Evolutionary conservation across 2,888 invertebrate species (phyloP).

Genomic region (Rhogogaster chlorosoma): DNA sequence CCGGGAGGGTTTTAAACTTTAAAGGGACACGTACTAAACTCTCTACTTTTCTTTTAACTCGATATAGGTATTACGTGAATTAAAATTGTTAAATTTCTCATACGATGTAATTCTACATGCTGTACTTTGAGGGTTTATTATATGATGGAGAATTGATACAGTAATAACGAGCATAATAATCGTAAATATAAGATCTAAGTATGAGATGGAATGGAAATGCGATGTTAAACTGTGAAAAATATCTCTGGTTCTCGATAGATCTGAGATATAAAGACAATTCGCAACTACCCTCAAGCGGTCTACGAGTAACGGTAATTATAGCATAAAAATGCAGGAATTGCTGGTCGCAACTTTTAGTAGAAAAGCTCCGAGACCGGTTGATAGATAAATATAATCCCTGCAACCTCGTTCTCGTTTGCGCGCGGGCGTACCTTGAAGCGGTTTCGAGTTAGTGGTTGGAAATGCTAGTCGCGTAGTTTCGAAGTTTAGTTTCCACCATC

Average conservation of each 20-base stretch:
- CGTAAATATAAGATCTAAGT: neutral
- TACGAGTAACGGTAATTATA: neutral
- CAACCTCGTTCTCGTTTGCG: conserved; percentile 31
- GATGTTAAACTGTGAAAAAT: neutral
- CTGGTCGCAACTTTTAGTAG: neutral
- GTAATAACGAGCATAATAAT: neutral
- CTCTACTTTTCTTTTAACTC: neutral
- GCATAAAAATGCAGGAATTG: conserved; percentile 10
- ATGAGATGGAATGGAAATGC: neutral
- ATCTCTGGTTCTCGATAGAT: neutral
- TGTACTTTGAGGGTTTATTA: neutral
- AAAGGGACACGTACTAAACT: neutral
- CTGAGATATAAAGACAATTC: neutral
- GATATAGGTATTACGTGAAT: neutral
- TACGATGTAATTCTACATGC: neutral
- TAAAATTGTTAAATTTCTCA: neutral
- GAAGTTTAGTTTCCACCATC: conserved; percentile 55
- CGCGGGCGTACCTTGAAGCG: conserved; percentile 19
- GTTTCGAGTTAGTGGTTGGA: conserved; percentile 43
- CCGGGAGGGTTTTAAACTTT: neutral
- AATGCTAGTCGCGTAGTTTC: conserved; percentile 63
- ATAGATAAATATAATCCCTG: conserved; percentile 41
- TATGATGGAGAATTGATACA: neutral
- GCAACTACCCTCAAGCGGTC: neutral
- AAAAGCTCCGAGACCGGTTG: conserved; percentile 14